phyloP scores from a whole-genome alignment of 1,140 invertebrate genomes.

The Pachyrhynchus sulphureomaculatus region DNA sequence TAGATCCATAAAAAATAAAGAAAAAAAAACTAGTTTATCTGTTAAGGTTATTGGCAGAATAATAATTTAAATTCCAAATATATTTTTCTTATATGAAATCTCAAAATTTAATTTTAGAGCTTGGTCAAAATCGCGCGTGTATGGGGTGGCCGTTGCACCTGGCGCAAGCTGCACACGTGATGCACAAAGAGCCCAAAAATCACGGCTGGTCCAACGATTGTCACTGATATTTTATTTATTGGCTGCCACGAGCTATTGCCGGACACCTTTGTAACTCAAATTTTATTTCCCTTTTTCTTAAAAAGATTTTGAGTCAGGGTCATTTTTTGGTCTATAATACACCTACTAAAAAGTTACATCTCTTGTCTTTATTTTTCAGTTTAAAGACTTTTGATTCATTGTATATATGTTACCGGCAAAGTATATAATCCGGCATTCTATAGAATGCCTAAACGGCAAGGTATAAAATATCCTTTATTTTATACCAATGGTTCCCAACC shows the following conservation, averaged over 20 bases:
- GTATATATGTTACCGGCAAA: too few species aligned
- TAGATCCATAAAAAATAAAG: too few species aligned
- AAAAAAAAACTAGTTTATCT: too few species aligned
- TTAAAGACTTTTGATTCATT: slow-evolving; percentile 3
- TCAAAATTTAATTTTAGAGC: background rate
- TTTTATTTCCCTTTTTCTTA: slow-evolving; percentile 9
- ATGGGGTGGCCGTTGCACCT: slow-evolving; percentile 28
- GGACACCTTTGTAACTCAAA: slow-evolving; percentile 12
- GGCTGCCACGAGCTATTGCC: slow-evolving; percentile 35
- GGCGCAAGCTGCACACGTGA: slow-evolving; percentile 41
- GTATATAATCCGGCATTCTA: too few species aligned
- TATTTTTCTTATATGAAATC: background rate
- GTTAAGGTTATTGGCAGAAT: too few species aligned
- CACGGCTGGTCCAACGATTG: slow-evolving; percentile 38
- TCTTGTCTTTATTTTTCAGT: background rate
- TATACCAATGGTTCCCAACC: too few species aligned
- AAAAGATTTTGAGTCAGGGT: slow-evolving; percentile 5
- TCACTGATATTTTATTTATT: slow-evolving; percentile 50
- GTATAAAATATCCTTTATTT: too few species aligned
- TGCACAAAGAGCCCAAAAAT: slow-evolving; percentile 38
- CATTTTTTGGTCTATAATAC: slow-evolving; percentile 16
- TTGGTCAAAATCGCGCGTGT: slow-evolving; percentile 17
- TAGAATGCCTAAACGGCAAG: background rate
- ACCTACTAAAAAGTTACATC: slow-evolving; percentile 1
- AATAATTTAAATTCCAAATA: too few species aligned